phyloP scores from a whole-genome alignment of 2,888 invertebrate species.

The Heliconius sara region DNA sequence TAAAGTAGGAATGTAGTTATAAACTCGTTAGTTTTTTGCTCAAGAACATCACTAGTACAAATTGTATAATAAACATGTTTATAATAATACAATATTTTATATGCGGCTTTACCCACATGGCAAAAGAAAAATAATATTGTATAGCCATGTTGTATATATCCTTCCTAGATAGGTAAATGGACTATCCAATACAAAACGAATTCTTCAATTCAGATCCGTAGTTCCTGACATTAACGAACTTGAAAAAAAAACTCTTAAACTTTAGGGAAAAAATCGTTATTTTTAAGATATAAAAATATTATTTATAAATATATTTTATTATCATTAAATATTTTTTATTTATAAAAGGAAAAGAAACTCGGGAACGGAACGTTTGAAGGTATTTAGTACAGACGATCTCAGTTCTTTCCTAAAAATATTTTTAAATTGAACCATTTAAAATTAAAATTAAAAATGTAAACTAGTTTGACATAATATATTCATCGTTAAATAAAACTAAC shows the following conservation, averaged over 20 bases:
- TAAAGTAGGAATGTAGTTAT: conserved; percentile 46
- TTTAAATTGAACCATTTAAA: not conserved
- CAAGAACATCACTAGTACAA: conserved; percentile 21
- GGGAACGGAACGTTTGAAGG: too few relatives aligned
- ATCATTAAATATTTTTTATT: too few relatives aligned
- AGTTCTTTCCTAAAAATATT: too few relatives aligned
- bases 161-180: not conserved
- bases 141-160: not conserved
- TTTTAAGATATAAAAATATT: too few relatives aligned
- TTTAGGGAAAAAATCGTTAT: too few relatives aligned
- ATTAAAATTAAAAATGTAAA: not conserved
- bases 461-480: not conserved
- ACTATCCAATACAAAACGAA: not conserved
- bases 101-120: not conserved
- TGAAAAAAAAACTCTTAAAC: too few relatives aligned
- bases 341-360: too few relatives aligned
- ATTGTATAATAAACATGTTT: conserved; percentile 5
- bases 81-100: not conserved
- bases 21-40: conserved; percentile 49
- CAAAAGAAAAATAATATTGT: not conserved
- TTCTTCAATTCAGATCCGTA: not conserved
- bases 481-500: not conserved
- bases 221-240: too few relatives aligned
- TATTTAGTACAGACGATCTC: too few relatives aligned
- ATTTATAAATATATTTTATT: too few relatives aligned